Evolutionary conservation across 2,113 vertebrate species (phyloP).

Genomic region (Perca fluviatilis): DNA sequence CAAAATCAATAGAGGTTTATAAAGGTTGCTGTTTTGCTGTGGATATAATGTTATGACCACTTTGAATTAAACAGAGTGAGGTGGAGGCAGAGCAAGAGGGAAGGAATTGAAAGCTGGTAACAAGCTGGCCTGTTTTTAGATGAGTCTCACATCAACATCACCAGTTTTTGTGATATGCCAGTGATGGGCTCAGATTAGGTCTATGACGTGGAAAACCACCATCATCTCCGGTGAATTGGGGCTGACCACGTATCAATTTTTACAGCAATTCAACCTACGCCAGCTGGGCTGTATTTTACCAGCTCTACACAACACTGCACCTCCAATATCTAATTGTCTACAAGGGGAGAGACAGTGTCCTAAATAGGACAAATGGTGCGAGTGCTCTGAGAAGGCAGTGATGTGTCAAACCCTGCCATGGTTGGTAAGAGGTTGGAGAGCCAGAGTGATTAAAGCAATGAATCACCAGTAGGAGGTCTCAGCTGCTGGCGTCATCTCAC

Average conservation of each 20-base stretch:
- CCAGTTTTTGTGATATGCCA: not conserved
- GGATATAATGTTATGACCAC: constrained; percentile 33
- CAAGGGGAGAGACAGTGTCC: constrained; percentile 44
- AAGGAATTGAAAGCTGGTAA: not conserved
- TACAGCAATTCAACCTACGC: not conserved
- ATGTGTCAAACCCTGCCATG: constrained; percentile 69
- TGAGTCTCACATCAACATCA: not conserved
- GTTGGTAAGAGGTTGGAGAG: constrained; percentile 67
- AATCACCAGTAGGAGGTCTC: constrained; percentile 70
- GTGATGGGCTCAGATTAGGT: not conserved
- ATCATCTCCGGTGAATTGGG: not conserved
- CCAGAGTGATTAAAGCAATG: constrained; percentile 79
- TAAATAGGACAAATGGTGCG: constrained; percentile 75
- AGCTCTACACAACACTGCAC: constrained; percentile 24
- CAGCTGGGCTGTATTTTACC: constrained; percentile 3
- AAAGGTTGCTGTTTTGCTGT: constrained; percentile 38
- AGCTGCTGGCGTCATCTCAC: constrained; percentile 59
- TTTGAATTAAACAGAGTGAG: constrained; percentile 18
- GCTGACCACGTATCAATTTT: constrained; percentile 6
- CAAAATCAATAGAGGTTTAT: constrained; percentile 64
- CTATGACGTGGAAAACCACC: not conserved
- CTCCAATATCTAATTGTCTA: constrained; percentile 50
- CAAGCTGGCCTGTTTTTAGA: not conserved
- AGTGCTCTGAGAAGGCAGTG: constrained; percentile 58
- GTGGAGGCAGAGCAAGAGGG: not conserved